Conservation (phyloP, 2,888 invertebrate genomes). For the Capitulum mitella region DNA sequence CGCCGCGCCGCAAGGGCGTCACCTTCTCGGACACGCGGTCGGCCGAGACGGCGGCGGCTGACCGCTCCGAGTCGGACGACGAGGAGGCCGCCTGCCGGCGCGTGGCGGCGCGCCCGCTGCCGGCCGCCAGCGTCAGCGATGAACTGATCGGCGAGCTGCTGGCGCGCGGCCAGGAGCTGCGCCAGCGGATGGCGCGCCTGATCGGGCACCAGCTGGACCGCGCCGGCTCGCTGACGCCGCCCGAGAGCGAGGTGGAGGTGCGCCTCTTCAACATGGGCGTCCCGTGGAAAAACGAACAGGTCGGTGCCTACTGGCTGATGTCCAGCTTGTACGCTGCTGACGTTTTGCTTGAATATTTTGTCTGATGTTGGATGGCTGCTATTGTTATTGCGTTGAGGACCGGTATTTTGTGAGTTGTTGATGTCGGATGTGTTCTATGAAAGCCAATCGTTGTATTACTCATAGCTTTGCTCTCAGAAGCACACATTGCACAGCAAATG, state of each 20-base stretch:
- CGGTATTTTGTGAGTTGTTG: no score
- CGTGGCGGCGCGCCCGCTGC: conserved; percentile 2
- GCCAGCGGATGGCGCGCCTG: not conserved
- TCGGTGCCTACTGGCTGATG: no score
- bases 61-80: not conserved
- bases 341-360: no score
- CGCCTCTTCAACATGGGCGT: not conserved
- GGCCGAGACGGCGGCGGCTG: not conserved
- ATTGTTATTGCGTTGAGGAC: no score
- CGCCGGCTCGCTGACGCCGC: not conserved
- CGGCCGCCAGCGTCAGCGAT: not conserved
- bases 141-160: conserved; percentile 17
- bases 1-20: conserved; percentile 1
- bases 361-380: no score
- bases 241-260: conserved; percentile 3
- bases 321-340: no score
- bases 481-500: no score
- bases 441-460: no score
- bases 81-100: not conserved
- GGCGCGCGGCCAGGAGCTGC: conserved; percentile 9
- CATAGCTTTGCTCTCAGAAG: no score
- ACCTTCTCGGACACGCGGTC: conserved; percentile 13
- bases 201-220: not conserved
- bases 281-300: not conserved
- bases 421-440: no score